phyloP scores from a whole-genome alignment of 2,888 invertebrate genomes.

The Drosophila ustulata region DNA sequence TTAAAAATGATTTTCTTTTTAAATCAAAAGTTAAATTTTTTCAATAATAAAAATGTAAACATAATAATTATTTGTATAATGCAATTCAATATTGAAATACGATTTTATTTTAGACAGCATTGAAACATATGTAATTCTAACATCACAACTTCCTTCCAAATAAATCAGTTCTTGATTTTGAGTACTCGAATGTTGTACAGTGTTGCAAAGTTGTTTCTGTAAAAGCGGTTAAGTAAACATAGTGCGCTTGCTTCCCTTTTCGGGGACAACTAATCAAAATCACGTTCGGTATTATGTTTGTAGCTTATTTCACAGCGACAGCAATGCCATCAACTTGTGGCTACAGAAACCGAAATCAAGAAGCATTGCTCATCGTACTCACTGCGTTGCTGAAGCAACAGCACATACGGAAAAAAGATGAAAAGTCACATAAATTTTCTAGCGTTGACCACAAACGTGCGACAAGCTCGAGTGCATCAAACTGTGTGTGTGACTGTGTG shows the following conservation, averaged over 20 bases:
- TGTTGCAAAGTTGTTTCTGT: not conserved
- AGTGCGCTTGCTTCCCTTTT: conserved; percentile 14
- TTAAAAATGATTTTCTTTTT: no score
- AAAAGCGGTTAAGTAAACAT: not conserved
- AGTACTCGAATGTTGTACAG: not conserved
- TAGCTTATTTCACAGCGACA: conserved; percentile 14
- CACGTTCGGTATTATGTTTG: conserved; percentile 20
- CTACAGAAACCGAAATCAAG: conserved; percentile 55
- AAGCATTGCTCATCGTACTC: conserved; percentile 60
- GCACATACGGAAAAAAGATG: conserved; percentile 28
- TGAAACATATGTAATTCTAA: not conserved
- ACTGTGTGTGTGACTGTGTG: conserved; percentile 9
- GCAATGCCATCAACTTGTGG: conserved; percentile 30
- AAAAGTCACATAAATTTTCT: conserved; percentile 72
- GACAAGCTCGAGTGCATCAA: conserved; percentile 53
- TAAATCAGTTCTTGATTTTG: no score
- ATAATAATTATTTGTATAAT: no score
- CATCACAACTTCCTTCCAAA: no score
- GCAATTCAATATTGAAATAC: no score
- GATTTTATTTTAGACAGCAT: no score
- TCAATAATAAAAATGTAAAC: no score
- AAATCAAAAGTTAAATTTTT: no score
- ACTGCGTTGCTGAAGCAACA: conserved; percentile 14
- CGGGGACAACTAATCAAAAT: conserved; percentile 24
- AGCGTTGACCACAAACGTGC: conserved; percentile 72